These are phyloP conservation scores for Apotomis betuletana DNA, from an alignment of 2,888 invertebrate genomes.

Conservation along the genomic window DNA sequence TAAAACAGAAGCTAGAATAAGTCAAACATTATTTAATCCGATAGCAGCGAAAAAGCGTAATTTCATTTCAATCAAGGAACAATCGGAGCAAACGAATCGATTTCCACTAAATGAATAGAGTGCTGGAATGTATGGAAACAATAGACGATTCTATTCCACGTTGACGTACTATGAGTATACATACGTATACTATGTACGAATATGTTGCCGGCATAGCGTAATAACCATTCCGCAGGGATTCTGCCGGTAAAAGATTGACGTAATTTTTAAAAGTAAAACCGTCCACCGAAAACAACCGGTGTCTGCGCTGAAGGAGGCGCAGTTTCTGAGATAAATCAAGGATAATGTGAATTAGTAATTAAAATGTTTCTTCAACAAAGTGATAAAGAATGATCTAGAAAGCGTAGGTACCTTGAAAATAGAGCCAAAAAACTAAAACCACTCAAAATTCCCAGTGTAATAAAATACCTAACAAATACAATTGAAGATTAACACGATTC, in stretches of 20 bases:
- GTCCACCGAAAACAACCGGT: constrained; percentile 39
- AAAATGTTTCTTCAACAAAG: constrained; percentile 14
- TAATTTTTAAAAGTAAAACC: constrained; percentile 45
- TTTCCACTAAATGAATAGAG: constrained; percentile 39
- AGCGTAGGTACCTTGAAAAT: neutral
- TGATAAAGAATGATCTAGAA: neutral
- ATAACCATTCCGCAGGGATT: constrained; percentile 51
- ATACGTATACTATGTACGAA: neutral
- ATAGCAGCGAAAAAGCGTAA: constrained; percentile 23
- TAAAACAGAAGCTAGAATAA: neutral
- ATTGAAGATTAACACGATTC: too few relatives aligned
- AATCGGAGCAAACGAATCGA: constrained; percentile 39
- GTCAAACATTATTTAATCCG: constrained; percentile 7
- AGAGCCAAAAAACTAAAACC: too few relatives aligned
- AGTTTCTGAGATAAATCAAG: constrained; percentile 34
- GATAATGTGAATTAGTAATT: constrained; percentile 37
- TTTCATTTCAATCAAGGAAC: constrained; percentile 41
- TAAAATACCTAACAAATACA: too few relatives aligned
- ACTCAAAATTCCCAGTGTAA: too few relatives aligned
- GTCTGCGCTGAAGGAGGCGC: constrained; percentile 32
- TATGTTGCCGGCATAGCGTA: constrained; percentile 41
- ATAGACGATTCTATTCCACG: constrained; percentile 34
- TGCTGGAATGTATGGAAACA: constrained; percentile 39
- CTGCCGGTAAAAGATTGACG: constrained; percentile 43
- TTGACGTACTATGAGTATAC: constrained; percentile 13